Percentiles rank a stretch among this genome's conserved stretches.
Evolutionary conservation across 2,888 invertebrate genomes (phyloP).

Genomic region (Dryomyza anilis): DNA sequence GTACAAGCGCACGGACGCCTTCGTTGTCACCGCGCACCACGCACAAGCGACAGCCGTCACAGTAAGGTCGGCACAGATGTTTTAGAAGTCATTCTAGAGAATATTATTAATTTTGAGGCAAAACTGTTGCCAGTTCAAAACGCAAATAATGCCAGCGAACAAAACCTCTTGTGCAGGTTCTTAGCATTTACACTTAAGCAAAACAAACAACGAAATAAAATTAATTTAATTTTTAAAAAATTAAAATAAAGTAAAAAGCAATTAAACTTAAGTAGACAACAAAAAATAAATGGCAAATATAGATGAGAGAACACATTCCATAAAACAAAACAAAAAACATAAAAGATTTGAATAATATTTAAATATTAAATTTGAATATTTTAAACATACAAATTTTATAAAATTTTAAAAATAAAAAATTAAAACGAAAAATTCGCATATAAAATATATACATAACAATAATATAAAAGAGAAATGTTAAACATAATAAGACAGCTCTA

Average conservation of each 20-base stretch:
- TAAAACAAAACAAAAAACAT: not conserved
- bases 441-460: no score
- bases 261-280: not conserved
- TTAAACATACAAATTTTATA: no score
- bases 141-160: not conserved
- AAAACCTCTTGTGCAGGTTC: no score
- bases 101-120: not conserved
- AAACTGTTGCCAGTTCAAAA: not conserved
- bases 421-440: no score
- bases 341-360: no score
- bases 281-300: not conserved
- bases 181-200: not conserved
- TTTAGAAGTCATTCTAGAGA: no score
- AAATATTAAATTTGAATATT: no score
- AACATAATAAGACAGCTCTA: no score
- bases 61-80: conserved; percentile 32
- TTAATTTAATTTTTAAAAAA: not conserved
- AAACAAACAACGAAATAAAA: not conserved
- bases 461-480: no score
- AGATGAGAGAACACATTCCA: conserved; percentile 16
- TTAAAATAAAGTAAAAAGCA: not conserved
- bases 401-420: no score
- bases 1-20: conserved; percentile 27
- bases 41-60: conserved; percentile 46
- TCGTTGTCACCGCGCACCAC: conserved; percentile 39